These are phyloP conservation scores for Urocolius indicus DNA, from an alignment of 2,113 vertebrate genomes.

Conservation along the genomic window DNA sequence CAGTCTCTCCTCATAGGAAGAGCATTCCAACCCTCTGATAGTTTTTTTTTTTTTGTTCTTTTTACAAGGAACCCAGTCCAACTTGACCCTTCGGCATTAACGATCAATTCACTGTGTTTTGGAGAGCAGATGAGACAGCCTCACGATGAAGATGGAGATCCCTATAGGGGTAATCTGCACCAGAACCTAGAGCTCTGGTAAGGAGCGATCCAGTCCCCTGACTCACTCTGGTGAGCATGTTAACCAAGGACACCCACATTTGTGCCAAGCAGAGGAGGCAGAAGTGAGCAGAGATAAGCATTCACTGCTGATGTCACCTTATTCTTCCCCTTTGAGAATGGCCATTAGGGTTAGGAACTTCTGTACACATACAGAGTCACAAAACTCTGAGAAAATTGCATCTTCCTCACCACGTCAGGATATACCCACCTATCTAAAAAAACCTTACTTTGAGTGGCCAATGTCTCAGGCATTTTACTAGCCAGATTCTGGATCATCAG, in stretches of 20 bases:
- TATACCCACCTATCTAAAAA: neutral
- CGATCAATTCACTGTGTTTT: neutral
- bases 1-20: fast-evolving
- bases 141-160: neutral
- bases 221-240: neutral
- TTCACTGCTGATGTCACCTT: neutral
- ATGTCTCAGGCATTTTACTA: neutral
- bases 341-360: neutral
- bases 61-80: neutral
- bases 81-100: neutral
- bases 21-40: neutral
- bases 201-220: neutral
- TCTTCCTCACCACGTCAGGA: neutral
- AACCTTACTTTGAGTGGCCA: neutral
- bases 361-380: neutral
- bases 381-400: fast-evolving
- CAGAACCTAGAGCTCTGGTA: neutral
- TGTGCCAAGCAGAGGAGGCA: neutral
- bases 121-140: neutral
- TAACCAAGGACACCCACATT: fast-evolving
- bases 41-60: neutral
- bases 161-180: neutral
- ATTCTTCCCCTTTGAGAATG: neutral
- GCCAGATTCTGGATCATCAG: neutral
- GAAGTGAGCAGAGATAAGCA: neutral